phyloP scores from a whole-genome alignment of 2,888 invertebrate genomes.

The Dastarcus helophoroides region DNA sequence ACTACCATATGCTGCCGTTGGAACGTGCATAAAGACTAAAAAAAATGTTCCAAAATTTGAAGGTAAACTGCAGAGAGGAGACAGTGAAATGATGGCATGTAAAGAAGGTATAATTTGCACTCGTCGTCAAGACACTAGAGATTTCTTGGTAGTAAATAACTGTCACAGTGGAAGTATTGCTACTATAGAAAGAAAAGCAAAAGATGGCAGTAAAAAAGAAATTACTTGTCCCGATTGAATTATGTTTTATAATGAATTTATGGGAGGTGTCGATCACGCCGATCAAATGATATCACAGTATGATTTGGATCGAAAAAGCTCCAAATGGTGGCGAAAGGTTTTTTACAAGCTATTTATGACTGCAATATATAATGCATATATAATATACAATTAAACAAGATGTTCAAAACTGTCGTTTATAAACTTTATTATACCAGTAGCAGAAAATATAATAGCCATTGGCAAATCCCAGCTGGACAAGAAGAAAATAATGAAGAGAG shows the following conservation, averaged over 20 bases:
- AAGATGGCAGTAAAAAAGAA: slow-evolving; percentile 20
- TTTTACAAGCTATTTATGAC: slow-evolving; percentile 21
- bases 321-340: slow-evolving; percentile 24
- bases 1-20: slow-evolving; percentile 3
- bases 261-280: slow-evolving; percentile 22
- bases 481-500: no score
- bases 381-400: slow-evolving; percentile 12
- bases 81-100: slow-evolving; percentile 4
- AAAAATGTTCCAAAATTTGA: slow-evolving; percentile 1
- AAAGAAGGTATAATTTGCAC: neutral
- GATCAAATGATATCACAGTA: slow-evolving; percentile 22
- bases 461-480: no score
- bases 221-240: slow-evolving; percentile 17
- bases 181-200: slow-evolving; percentile 16
- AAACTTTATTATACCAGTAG: no score
- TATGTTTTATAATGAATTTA: slow-evolving; percentile 17
- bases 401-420: no score
- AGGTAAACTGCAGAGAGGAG: slow-evolving; percentile 5
- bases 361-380: slow-evolving; percentile 20
- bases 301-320: slow-evolving; percentile 20
- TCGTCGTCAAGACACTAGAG: slow-evolving; percentile 23
- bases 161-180: slow-evolving; percentile 16
- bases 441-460: no score
- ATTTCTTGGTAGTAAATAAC: slow-evolving; percentile 22
- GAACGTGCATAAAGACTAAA: neutral